Conservation (phyloP, 53 echinoderm and acorn worm genomes). For the Zoroaster sp. region DNA sequence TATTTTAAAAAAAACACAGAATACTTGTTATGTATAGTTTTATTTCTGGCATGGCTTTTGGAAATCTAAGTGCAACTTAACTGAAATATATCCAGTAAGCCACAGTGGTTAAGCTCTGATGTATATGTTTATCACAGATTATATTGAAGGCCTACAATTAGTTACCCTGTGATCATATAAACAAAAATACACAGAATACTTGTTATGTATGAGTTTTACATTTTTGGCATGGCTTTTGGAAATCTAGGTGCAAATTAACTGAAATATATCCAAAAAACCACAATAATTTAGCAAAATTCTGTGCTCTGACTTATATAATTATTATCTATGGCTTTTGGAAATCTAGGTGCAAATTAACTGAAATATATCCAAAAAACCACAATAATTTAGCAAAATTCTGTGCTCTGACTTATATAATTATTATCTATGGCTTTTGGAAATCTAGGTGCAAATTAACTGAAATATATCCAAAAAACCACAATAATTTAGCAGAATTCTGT, state of each 20-base stretch:
- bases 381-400: not conserved
- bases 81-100: constrained; percentile 10
- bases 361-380: not conserved
- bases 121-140: not conserved
- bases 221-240: not conserved
- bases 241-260: not conserved
- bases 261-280: constrained; percentile 1
- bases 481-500: not conserved
- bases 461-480: no score
- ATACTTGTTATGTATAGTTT: not conserved
- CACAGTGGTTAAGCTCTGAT: not conserved
- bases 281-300: not conserved
- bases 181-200: not conserved
- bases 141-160: not conserved
- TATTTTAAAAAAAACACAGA: not conserved
- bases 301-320: not conserved
- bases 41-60: not conserved
- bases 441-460: not conserved
- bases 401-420: not conserved
- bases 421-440: not conserved
- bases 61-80: not conserved
- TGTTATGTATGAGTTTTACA: not conserved
- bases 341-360: not conserved
- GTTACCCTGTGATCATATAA: constrained; percentile 1
- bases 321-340: not conserved